Conservation (phyloP, 2,888 invertebrate species). For the Microplitis manilae region DNA sequence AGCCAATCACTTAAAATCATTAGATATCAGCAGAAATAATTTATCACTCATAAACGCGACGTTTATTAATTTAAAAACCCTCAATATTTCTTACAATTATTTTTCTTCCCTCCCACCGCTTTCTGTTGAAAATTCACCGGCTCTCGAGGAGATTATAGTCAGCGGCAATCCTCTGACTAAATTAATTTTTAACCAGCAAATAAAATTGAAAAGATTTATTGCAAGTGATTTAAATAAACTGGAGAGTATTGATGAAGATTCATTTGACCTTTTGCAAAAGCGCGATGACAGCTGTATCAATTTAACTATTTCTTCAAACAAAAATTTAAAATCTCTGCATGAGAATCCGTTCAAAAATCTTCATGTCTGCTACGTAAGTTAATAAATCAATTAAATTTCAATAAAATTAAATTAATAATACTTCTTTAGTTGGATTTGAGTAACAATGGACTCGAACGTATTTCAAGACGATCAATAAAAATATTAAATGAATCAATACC, state of each 20-base stretch:
- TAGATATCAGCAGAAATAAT: conserved; percentile 62
- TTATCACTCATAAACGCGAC: conserved; percentile 72
- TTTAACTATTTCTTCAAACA: conserved; percentile 73
- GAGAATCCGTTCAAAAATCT: conserved; percentile 67
- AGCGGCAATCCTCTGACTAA: conserved; percentile 74
- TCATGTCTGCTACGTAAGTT: conserved; percentile 74
- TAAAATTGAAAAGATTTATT: conserved; percentile 72
- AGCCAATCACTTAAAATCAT: conserved; percentile 48
- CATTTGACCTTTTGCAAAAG: conserved; percentile 72
- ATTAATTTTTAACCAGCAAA: conserved; percentile 73
- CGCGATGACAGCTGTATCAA: conserved; percentile 70
- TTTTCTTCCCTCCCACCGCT: conserved; percentile 73
- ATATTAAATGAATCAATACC: conserved; percentile 68
- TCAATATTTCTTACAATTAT: conserved; percentile 75
- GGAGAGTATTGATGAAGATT: conserved; percentile 66
- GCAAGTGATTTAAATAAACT: conserved; percentile 61
- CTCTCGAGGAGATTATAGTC: conserved; percentile 73
- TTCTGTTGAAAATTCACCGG: conserved; percentile 71
- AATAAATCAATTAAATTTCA: conserved; percentile 25
- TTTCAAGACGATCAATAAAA: conserved; percentile 68
- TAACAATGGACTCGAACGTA: conserved; percentile 72
- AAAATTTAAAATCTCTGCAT: conserved; percentile 69
- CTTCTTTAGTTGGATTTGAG: conserved; percentile 74
- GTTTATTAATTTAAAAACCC: conserved; percentile 70
- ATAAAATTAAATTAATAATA: conserved; percentile 8